Percentiles rank a stretch among this genome's conserved stretches.
Evolutionary conservation across 2,797 vertebrate genomes (phyloP).

Genomic region (Taenioides sp.): DNA sequence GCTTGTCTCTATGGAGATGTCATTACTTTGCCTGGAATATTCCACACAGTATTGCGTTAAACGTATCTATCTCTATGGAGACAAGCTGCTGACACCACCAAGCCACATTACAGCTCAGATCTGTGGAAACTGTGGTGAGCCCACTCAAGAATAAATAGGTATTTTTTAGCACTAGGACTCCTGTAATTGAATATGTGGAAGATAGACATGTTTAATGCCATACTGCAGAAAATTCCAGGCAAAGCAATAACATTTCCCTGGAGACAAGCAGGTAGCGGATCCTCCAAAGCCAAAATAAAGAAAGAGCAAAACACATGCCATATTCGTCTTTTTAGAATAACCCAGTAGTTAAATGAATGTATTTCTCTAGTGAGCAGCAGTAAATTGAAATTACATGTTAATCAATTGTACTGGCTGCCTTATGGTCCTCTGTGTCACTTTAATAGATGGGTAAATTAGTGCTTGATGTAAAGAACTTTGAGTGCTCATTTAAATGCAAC

Average conservation of each 20-base stretch:
- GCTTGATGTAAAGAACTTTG: not conserved
- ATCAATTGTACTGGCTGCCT: not conserved
- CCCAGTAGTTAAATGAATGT: not conserved
- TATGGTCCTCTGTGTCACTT: not conserved
- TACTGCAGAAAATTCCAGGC: not conserved
- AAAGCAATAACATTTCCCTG: not conserved
- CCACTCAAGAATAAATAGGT: not conserved
- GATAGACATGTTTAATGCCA: not conserved
- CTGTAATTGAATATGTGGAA: not conserved
- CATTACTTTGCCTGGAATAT: not conserved
- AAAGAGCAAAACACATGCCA: not conserved
- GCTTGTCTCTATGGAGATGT: not conserved
- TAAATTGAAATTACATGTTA: not conserved
- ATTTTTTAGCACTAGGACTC: not conserved
- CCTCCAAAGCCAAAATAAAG: not conserved
- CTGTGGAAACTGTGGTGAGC: not conserved
- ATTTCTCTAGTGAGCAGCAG: not conserved
- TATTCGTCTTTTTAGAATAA: not conserved
- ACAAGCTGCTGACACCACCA: not conserved
- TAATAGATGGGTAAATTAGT: not conserved
- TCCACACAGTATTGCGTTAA: too few relatives aligned
- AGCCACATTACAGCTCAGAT: not conserved
- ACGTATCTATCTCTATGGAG: not conserved
- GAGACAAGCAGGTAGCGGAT: not conserved
- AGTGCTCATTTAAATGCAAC: not conserved